phyloP scores from a whole-genome alignment of 1,140 invertebrate genomes.

The Teleopsis dalmanni region DNA sequence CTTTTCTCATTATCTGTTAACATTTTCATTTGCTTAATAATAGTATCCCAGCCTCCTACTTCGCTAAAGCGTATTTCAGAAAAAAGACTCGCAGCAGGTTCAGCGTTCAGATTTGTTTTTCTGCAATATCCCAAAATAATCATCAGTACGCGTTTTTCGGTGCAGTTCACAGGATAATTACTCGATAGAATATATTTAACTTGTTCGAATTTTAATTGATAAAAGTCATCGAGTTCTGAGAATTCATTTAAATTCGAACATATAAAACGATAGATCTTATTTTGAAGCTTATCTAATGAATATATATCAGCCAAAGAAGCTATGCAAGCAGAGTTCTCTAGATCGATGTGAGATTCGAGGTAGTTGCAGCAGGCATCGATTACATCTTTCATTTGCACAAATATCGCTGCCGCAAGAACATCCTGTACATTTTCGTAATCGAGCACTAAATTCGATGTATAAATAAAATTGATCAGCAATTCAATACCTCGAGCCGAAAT shows the following conservation, averaged over 20 bases:
- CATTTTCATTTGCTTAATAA: too few relatives aligned
- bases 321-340: constrained; percentile 67
- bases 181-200: constrained; percentile 55
- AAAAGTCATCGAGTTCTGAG: constrained; percentile 51
- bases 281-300: constrained; percentile 51
- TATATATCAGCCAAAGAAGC: constrained; percentile 64
- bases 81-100: constrained; percentile 10
- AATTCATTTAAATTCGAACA: constrained; percentile 58
- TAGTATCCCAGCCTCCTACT: constrained; percentile 10
- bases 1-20: constrained; percentile 22
- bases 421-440: constrained; percentile 59
- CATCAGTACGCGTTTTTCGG: constrained; percentile 55
- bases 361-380: constrained; percentile 62
- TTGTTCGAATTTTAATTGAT: constrained; percentile 53
- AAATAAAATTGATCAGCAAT: constrained; percentile 61
- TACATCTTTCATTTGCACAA: constrained; percentile 61
- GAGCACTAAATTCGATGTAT: constrained; percentile 48
- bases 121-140: constrained; percentile 53
- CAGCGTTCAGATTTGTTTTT: constrained; percentile 7
- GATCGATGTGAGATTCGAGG: constrained; percentile 57
- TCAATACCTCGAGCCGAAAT: constrained; percentile 57
- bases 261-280: constrained; percentile 58
- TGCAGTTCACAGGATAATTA: constrained; percentile 64
- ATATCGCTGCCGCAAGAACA: constrained; percentile 59
- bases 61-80: constrained; percentile 14